Evolutionary conservation across 2,888 invertebrate genomes (phyloP), one percentile per base, ranked within the genome.

Genomic region (Pyrrhosoma nymphula): DNA sequence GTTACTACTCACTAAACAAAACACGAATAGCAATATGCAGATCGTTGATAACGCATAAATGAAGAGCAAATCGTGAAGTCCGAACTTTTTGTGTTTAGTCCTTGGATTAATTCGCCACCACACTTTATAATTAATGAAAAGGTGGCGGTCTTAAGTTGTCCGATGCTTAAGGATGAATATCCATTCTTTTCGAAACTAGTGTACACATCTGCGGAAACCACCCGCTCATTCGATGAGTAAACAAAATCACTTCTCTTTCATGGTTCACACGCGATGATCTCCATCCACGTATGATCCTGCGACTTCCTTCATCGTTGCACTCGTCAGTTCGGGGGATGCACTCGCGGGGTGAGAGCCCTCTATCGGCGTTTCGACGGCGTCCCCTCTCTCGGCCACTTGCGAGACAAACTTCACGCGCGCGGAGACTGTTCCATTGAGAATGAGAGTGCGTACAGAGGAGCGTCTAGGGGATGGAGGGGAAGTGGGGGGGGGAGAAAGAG

Each of bases 391-490:
- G 69, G 93, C 93, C 93, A 93, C 93, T 69, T 93, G 63, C 82
- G 93, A 93, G 16, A 55, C 63, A 93, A 93, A 93, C 93, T 91
- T 91, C 63, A 39, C 35, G 35, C 91, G 35, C 91, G 47, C 75
- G 93, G 93, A 93, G 93, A 47, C 93, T 93, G 69, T 93, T 75
- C 93, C 93, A 93, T 93, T 93, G 93, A 93, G 69, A 75, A 93
- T 93, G 93, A 93, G 93, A 93, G 82, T 82, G 93, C 93, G 93
- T 93, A 91, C 63, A 91, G 60, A 23, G n/a, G 91, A 30, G 91
- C 18, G 56, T 30, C 8, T 20, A 26, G 88, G 35, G 30, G 30
- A 16, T 10, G 26, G 69, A 47, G 16, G 69, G 63, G 75, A 93
- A 35, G 69, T n/a, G 60, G 30, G 91, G 10, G 63, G 91, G 30